These are phyloP conservation scores for Diadumene lineata DNA, from an alignment of 92 coral and sea anemone species.

Conservation along the genomic window DNA sequence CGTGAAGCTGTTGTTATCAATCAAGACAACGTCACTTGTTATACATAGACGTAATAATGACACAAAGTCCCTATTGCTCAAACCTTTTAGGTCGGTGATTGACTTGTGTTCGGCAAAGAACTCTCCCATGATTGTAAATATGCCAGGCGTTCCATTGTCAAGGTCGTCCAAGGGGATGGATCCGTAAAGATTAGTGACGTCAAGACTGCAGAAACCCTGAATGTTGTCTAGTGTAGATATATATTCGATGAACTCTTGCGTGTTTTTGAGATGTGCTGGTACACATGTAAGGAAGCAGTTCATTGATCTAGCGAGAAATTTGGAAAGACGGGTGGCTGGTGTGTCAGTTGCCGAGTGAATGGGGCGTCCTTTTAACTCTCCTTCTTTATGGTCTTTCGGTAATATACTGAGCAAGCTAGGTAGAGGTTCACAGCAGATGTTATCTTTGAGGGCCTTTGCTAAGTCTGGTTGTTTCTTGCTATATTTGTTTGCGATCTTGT, in stretches of 20 bases:
- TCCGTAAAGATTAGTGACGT: constrained; percentile 46
- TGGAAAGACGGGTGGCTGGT: constrained; percentile 47
- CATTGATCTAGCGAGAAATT: constrained; percentile 39
- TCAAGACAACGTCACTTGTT: too few relatives aligned
- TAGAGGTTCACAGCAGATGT: constrained; percentile 54
- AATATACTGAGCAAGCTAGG: constrained; percentile 42
- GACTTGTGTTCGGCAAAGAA: constrained; percentile 20
- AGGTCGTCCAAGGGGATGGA: constrained; percentile 48
- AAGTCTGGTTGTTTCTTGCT: constrained; percentile 28
- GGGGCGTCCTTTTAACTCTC: constrained; percentile 58
- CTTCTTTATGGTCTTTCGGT: constrained; percentile 61
- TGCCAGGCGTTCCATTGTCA: constrained; percentile 35
- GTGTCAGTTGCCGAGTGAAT: constrained; percentile 64
- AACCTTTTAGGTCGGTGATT: neutral
- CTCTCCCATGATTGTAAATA: constrained; percentile 22
- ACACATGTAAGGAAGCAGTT: constrained; percentile 27
- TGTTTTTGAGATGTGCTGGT: constrained; percentile 49
- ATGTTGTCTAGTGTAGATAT: constrained; percentile 22
- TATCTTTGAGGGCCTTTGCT: constrained; percentile 28
- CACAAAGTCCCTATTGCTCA: neutral
- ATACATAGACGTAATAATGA: too few relatives aligned
- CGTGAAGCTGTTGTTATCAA: too few relatives aligned
- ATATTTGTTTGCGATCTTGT: constrained; percentile 52
- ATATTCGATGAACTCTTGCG: constrained; percentile 36
- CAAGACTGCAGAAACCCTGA: constrained; percentile 42